Percentiles rank a stretch among this genome's conserved stretches.
Conservation (phyloP, 2,797 vertebrate species). For the Cyprinella venusta region DNA sequence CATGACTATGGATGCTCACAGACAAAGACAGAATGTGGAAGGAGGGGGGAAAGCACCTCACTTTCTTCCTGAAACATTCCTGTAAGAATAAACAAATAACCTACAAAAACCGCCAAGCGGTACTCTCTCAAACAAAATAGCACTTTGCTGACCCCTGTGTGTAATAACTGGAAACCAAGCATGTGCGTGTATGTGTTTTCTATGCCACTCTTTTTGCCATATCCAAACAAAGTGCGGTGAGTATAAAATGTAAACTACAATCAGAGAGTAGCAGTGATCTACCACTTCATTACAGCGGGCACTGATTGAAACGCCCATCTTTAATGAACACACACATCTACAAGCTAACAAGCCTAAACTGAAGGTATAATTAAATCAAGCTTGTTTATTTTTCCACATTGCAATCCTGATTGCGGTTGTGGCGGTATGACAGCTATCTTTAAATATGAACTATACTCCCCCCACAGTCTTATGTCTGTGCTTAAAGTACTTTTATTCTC, state of each 20-base stretch:
- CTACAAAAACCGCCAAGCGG: conserved; percentile 19
- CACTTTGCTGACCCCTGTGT: conserved; percentile 57
- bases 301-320: conserved; percentile 20
- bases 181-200: conserved; percentile 4
- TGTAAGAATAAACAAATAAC: conserved; percentile 9
- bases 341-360: conserved; percentile 21
- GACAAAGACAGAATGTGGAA: background rate
- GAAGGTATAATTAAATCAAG: conserved; percentile 30
- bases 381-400: conserved; percentile 32
- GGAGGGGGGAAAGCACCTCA: background rate
- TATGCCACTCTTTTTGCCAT: background rate
- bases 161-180: conserved; percentile 32
- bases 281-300: conserved; percentile 14
- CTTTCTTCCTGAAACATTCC: conserved; percentile 11
- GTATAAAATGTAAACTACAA: conserved; percentile 42
- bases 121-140: conserved; percentile 8
- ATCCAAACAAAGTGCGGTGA: conserved; percentile 35
- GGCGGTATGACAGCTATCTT: conserved; percentile 24
- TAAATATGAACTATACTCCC: background rate
- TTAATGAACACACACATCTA: conserved; percentile 21
- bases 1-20: background rate
- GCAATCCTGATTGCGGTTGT: conserved; percentile 31
- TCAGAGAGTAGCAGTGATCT: conserved; percentile 23
- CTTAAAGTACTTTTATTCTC: background rate
- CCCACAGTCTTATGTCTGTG: background rate